These are phyloP conservation scores for Callochromis pleurospilus DNA, from an alignment of 2,113 vertebrate species.

Conservation along the genomic window DNA sequence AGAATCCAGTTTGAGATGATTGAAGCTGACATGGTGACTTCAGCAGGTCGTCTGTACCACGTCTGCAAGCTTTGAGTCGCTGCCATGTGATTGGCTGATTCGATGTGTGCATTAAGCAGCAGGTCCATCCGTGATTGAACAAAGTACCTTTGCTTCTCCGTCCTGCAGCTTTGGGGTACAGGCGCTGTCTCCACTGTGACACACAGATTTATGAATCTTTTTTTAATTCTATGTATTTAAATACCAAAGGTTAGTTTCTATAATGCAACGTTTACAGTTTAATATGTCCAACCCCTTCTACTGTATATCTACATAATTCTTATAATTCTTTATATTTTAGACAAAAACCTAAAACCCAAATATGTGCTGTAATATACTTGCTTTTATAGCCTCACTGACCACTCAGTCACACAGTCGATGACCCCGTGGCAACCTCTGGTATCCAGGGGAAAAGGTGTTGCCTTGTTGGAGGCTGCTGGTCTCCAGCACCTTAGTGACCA, in stretches of 20 bases:
- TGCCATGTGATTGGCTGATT: background rate
- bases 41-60: background rate
- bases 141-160: background rate
- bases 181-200: background rate
- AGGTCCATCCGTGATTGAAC: background rate
- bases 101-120: background rate
- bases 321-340: background rate
- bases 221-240: background rate
- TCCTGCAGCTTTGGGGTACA: background rate
- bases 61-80: background rate
- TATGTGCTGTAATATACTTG: background rate
- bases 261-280: accelerated
- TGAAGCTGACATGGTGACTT: background rate
- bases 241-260: background rate
- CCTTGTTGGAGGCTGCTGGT: background rate
- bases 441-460: background rate
- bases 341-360: background rate
- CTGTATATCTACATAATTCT: background rate
- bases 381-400: background rate
- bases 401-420: background rate
- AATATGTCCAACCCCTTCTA: background rate
- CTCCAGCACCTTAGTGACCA: background rate
- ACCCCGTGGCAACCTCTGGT: background rate
- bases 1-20: background rate
- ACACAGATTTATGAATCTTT: background rate